These are phyloP conservation scores for Sycophila texana DNA, from an alignment of 2,888 invertebrate genomes.

Conservation along the genomic window DNA sequence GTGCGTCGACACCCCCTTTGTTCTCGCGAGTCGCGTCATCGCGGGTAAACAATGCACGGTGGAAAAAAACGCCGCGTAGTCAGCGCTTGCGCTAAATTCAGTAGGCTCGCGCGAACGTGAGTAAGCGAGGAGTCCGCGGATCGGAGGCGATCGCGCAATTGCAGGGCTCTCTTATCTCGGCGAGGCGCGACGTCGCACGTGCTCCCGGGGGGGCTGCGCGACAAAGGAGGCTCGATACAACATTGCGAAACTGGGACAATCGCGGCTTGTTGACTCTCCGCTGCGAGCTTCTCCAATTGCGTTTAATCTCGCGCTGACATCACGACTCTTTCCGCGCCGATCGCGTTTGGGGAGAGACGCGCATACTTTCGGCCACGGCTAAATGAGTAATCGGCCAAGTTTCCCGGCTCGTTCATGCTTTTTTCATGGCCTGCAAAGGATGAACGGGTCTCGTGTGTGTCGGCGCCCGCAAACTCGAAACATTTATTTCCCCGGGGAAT, in stretches of 20 bases:
- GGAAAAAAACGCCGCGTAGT: slow-evolving; percentile 36
- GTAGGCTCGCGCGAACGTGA: slow-evolving; percentile 5
- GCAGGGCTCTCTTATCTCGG: slow-evolving; percentile 14
- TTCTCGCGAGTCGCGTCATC: slow-evolving; percentile 58
- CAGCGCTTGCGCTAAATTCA: slow-evolving; percentile 32
- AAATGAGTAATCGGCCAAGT: slow-evolving; percentile 23
- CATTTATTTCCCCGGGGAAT: slow-evolving; percentile 49
- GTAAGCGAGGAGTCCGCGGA: slow-evolving; percentile 11
- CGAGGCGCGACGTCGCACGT: neutral
- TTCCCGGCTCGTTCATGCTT: slow-evolving; percentile 4
- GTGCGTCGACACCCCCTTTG: slow-evolving; percentile 48
- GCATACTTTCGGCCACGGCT: slow-evolving; percentile 6
- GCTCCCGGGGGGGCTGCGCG: neutral
- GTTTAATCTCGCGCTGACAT: slow-evolving; percentile 1
- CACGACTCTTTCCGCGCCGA: too few relatives aligned
- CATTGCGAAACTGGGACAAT: slow-evolving; percentile 47
- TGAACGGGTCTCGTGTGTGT: slow-evolving; percentile 27
- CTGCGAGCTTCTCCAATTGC: neutral
- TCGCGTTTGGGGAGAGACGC: too few relatives aligned
- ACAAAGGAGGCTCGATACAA: slow-evolving; percentile 34
- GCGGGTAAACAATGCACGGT: slow-evolving; percentile 55
- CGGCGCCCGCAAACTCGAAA: slow-evolving; percentile 27
- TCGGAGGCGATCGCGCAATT: slow-evolving; percentile 30
- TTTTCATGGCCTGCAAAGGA: slow-evolving; percentile 8
- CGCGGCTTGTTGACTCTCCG: slow-evolving; percentile 45